phyloP scores from a whole-genome alignment of 2,113 vertebrate genomes.

The Hippocampus zosterae region DNA sequence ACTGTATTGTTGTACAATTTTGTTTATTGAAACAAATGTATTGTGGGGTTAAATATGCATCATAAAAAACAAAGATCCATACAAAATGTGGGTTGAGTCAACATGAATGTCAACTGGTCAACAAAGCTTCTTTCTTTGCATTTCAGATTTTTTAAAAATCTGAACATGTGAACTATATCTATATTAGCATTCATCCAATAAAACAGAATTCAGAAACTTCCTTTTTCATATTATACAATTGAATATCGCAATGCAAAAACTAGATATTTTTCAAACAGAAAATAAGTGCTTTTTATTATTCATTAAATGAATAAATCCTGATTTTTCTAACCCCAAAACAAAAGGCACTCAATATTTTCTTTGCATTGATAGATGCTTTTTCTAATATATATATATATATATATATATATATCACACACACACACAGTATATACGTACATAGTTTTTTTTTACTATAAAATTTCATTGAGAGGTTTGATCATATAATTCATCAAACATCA shows the following conservation, averaged over 20 bases:
- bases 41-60: constrained; percentile 42
- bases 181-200: neutral
- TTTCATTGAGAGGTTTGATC: no score
- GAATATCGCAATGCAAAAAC: no score
- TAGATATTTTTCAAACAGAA: no score
- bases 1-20: constrained; percentile 21
- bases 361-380: neutral
- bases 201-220: neutral
- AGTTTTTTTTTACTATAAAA: no score
- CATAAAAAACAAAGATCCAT: constrained; percentile 37
- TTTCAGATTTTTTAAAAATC: neutral
- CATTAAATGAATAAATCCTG: neutral
- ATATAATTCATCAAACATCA: neutral
- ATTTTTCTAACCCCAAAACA: neutral
- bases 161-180: neutral
- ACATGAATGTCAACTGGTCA: neutral
- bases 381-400: neutral
- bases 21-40: constrained; percentile 21
- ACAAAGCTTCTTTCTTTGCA: neutral
- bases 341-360: neutral
- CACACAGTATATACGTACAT: no score
- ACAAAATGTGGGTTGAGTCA: neutral
- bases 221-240: no score
- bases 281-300: neutral
- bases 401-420: no score